Conservation (phyloP, 2,113 vertebrate genomes). For the Butastur rufipennis region DNA sequence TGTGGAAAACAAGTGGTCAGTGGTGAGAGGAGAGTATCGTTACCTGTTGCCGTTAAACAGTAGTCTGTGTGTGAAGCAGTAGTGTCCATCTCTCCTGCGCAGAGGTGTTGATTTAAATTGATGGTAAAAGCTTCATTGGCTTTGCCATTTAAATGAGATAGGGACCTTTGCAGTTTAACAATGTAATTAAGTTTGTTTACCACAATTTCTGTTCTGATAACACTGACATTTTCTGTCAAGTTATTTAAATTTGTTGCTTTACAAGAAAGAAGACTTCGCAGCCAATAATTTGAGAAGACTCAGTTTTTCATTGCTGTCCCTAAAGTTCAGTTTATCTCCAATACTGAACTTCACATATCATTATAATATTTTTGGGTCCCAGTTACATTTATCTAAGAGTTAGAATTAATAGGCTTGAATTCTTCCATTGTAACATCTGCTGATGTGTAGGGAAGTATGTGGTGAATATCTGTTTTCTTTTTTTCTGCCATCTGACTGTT, state of each 20-base stretch:
- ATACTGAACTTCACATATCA: background rate
- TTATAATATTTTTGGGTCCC: background rate
- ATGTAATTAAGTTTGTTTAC: background rate
- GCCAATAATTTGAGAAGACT: background rate
- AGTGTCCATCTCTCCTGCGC: background rate
- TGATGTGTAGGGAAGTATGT: background rate
- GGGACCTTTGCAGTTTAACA: background rate
- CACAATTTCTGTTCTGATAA: background rate
- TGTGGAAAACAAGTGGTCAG: background rate
- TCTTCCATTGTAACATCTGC: background rate
- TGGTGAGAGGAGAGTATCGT: background rate
- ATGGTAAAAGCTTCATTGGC: background rate
- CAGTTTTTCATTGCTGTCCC: background rate
- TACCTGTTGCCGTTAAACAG: background rate
- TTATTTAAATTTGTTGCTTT: background rate
- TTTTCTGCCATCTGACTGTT: background rate
- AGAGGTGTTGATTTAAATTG: background rate
- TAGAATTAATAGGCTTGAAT: background rate
- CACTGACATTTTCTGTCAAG: background rate
- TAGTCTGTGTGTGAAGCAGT: background rate
- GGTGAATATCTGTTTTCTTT: background rate
- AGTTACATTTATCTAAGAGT: background rate
- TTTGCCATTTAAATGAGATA: background rate
- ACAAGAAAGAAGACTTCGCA: background rate
- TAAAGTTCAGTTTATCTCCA: background rate